Evolutionary conservation across 2,888 invertebrate species (phyloP), one percentile per base, ranked within the genome.

Genomic region (Stenoptilia bipunctidactyla): DNA sequence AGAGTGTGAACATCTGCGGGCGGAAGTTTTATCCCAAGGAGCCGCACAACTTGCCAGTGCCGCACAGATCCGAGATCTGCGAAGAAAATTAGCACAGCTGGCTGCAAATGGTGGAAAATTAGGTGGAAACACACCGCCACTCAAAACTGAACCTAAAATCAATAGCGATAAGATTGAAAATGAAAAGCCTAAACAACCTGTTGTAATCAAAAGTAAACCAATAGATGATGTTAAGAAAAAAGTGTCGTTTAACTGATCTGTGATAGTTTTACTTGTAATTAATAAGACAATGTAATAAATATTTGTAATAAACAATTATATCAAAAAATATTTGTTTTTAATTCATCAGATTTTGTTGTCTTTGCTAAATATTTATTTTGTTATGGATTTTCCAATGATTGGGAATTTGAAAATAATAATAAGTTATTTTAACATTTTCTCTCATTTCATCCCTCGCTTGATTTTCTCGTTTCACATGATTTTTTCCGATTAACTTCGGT

Each of bases 141-240:
- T 39, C 13, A 15, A 30, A 30, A 30, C 30, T 30, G n/a, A 30
- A 30, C 30, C 14, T 15, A 37, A 34, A 3, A 13, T 9, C 1
- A 35, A 40, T 13, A 45, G 45, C n/a, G 49, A 51, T 45, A 57
- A 56, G 36, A 50, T 44, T 27, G 63, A 63, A 14, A 53, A 56
- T 46, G 42, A 41, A 36, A 65, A 51, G 50, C 39, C 52, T 1
- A 47, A 39, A 0, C 42, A 49, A 10, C 5, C 25, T 5, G 30
- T 30, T 3, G 6, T 10, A 12, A 30, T 10, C n/a, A 30, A 30
- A 12, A 30, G 30, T n/a, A 33, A 33, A 33, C 4, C 4, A 14
- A 5, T 34, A 0, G 75, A 76, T 15, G 77, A 79, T 49, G 76
- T 72, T 1, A 76, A 61, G 54, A 80, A 79, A 51, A 77, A 79